Percentiles rank a stretch among this genome's conserved stretches.
Evolutionary conservation across 2,888 invertebrate genomes (phyloP).

Genomic region (Malthinus seriepunctatus): DNA sequence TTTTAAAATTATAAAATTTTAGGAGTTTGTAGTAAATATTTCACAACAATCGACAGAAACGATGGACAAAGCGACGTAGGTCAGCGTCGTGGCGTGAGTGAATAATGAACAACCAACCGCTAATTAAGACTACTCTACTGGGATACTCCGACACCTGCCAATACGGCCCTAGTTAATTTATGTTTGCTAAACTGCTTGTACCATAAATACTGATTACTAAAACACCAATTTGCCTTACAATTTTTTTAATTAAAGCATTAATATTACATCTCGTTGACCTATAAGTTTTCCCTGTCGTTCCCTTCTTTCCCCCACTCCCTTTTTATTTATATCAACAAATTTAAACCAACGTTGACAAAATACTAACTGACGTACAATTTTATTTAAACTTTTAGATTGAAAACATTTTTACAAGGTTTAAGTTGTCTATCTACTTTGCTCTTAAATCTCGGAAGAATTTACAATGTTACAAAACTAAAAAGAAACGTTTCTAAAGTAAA

Average conservation of each 20-base stretch:
- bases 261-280: slow-evolving; percentile 1
- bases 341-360: no score
- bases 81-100: slow-evolving; percentile 47
- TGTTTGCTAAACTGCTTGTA: slow-evolving; percentile 39
- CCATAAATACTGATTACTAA: slow-evolving; percentile 44
- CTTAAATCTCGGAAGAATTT: no score
- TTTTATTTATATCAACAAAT: no score
- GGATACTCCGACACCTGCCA: slow-evolving; percentile 53
- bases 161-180: slow-evolving; percentile 48
- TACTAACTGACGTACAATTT: no score
- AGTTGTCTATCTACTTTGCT: no score
- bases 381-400: no score
- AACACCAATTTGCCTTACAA: slow-evolving; percentile 20
- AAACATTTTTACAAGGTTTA: no score
- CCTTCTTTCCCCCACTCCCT: not conserved
- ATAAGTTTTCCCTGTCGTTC: not conserved
- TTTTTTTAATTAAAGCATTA: slow-evolving; percentile 20
- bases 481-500: no score
- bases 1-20: slow-evolving; percentile 35
- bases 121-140: slow-evolving; percentile 54
- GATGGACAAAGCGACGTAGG: slow-evolving; percentile 50
- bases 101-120: slow-evolving; percentile 54
- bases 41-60: slow-evolving; percentile 50
- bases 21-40: slow-evolving; percentile 47
- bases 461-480: no score